Percentiles rank a stretch among this genome's conserved stretches.
Conservation (phyloP, 2,888 invertebrate genomes). For the Dendrolimus pini region DNA sequence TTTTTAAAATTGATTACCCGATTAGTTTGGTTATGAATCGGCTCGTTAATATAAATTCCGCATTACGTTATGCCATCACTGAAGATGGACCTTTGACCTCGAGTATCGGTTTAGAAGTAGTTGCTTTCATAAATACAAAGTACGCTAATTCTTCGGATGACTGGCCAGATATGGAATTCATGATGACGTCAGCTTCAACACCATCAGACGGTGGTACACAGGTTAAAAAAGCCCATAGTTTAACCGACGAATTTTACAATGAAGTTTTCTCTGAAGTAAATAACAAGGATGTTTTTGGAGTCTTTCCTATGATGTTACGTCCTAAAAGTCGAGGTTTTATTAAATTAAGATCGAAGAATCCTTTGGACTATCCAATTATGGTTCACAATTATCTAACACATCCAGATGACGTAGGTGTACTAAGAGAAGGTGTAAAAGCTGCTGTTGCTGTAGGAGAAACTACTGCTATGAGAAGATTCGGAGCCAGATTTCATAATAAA, state of each 20-base stretch:
- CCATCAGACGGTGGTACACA: constrained; percentile 90
- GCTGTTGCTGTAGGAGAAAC: constrained; percentile 89
- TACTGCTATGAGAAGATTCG: constrained; percentile 85
- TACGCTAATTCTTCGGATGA: constrained; percentile 91
- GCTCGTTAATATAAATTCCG: constrained; percentile 89
- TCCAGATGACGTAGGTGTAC: constrained; percentile 87
- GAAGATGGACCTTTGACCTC: constrained; percentile 92
- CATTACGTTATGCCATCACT: constrained; percentile 88
- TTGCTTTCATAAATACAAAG: constrained; percentile 92
- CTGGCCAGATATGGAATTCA: constrained; percentile 95
- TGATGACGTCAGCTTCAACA: constrained; percentile 89
- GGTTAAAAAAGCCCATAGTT: constrained; percentile 87
- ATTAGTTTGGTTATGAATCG: constrained; percentile 88
- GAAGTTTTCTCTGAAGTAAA: constrained; percentile 84
- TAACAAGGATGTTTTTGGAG: constrained; percentile 85
- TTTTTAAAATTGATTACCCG: constrained; percentile 88
- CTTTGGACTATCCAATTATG: constrained; percentile 88
- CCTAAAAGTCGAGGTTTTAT: constrained; percentile 91
- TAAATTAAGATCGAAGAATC: constrained; percentile 82
- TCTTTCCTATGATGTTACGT: constrained; percentile 93
- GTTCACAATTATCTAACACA: constrained; percentile 95
- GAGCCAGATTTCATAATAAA: constrained; percentile 84
- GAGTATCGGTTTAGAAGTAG: constrained; percentile 90
- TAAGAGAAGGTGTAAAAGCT: constrained; percentile 92
- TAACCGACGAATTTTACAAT: constrained; percentile 88